phyloP scores from a whole-genome alignment of 1,140 invertebrate genomes.

The Gryon sp. region DNA sequence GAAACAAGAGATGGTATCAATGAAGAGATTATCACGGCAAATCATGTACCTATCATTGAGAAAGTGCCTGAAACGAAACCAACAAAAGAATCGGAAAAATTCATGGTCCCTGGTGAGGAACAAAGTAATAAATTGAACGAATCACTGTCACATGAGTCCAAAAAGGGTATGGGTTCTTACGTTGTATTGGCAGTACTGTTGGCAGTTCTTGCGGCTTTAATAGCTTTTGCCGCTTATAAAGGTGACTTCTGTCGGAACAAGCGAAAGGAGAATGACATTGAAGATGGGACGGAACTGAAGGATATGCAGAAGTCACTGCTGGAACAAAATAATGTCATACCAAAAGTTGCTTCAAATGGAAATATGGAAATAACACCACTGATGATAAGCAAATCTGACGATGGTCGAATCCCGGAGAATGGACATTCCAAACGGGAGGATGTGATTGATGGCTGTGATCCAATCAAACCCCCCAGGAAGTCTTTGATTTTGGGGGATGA shows the following conservation, averaged over 20 bases:
- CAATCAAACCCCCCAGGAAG: constrained; percentile 73
- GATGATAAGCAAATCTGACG: constrained; percentile 63
- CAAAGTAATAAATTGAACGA: constrained; percentile 57
- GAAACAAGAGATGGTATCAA: neutral
- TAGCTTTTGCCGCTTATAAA: constrained; percentile 76
- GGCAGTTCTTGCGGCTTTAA: constrained; percentile 68
- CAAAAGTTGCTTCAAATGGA: constrained; percentile 72
- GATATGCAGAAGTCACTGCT: constrained; percentile 75
- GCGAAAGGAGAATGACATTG: constrained; percentile 70
- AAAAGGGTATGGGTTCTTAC: constrained; percentile 77
- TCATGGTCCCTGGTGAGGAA: constrained; percentile 15
- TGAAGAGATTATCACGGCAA: constrained; percentile 7
- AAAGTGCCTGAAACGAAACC: constrained; percentile 18
- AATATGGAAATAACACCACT: constrained; percentile 72
- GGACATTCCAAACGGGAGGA: constrained; percentile 32
- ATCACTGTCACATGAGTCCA: constrained; percentile 66
- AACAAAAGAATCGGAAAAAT: constrained; percentile 42
- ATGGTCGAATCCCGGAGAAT: constrained; percentile 32
- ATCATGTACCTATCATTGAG: neutral
- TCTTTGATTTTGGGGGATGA: constrained; percentile 62
- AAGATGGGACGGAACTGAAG: constrained; percentile 75
- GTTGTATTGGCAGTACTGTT: constrained; percentile 71
- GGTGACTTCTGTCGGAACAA: constrained; percentile 74
- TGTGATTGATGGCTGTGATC: constrained; percentile 62
- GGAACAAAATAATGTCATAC: constrained; percentile 64